Conservation (phyloP, 1,140 invertebrate genomes). For the Thereuonema tuberculata region DNA sequence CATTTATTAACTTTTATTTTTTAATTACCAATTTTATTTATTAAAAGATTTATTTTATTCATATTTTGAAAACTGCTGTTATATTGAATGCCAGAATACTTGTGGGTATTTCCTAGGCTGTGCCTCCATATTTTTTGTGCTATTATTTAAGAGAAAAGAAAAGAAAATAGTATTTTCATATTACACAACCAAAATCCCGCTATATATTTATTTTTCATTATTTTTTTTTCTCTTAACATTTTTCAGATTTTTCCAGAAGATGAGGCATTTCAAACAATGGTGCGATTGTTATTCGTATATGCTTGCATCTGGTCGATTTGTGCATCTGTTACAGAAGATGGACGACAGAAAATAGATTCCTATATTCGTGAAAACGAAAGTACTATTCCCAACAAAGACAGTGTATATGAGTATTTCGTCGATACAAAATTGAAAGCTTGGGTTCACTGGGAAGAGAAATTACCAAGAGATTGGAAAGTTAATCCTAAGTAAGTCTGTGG, state of each 20-base stretch:
- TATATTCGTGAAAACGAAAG: slow-evolving; percentile 67
- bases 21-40: too few species aligned
- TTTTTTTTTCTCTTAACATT: too few species aligned
- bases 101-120: too few species aligned
- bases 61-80: too few species aligned
- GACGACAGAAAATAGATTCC: slow-evolving; percentile 60
- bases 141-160: too few species aligned
- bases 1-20: too few species aligned
- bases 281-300: slow-evolving; percentile 21
- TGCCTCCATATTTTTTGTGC: too few species aligned
- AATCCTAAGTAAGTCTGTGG: slow-evolving; percentile 40
- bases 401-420: slow-evolving; percentile 73
- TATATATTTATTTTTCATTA: too few species aligned
- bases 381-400: slow-evolving; percentile 66
- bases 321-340: slow-evolving; percentile 57
- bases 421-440: slow-evolving; percentile 51
- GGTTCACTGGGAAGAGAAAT: slow-evolving; percentile 59
- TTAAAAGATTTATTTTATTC: too few species aligned
- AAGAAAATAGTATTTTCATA: too few species aligned
- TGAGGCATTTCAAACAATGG: neutral
- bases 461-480: slow-evolving; percentile 53
- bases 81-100: too few species aligned
- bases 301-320: slow-evolving; percentile 69
- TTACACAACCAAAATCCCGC: too few species aligned
- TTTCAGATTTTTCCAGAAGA: neutral